Base-by-base conservation (phyloP, 2,113 vertebrate species). In the Heliornis fulica region DNA sequence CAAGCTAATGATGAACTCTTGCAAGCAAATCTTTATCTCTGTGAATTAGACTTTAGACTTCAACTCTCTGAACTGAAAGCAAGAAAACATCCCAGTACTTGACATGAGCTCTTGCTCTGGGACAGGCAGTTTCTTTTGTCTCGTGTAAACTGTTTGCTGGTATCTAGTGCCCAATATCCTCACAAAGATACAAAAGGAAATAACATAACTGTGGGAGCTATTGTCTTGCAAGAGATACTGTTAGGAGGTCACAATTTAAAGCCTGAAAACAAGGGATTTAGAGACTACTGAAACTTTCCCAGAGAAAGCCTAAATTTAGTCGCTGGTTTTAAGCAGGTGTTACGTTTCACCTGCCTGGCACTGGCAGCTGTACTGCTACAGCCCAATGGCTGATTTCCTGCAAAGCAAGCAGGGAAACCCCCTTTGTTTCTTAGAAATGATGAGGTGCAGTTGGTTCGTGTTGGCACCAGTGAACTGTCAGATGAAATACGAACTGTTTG, bases 1-100 rank as follows among this genome's bases (percentile, higher is more conserved):
- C 22, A 23, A 87, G 77, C 61, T 94, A 94, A 89, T 88, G 45
- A 86, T 87, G 83, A 92, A 87, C 72, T 26, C 65, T 51, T 59
- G 25, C 5, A 40, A 69, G 69, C 2, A 0, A 84, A 43, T 76
- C 0, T 1, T 76, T 89, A 43, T 60, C 60, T 45, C n/a, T 0
- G 4, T 51, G 43, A 84, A 57, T 60, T 68, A 81, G 64, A 91
- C 76, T 83, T 96, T 51, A 86, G 61, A 81, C 71, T 94, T 87
- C 21, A 59, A 3, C 28, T 32, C 13, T 51, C 18, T 75, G 21
- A 46, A 3, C 3, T 74, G 56, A 89, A 83, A 72, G 81, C 51
- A 78, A 41, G 15, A 56, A 92, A 89, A 86, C 26, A 57, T 60
- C 40, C 9, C 68, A 36, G 5, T 18, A 36, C 45, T 83, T 72